Conservation (phyloP, 2,113 vertebrate species). For the Oncorhynchus nerka region DNA sequence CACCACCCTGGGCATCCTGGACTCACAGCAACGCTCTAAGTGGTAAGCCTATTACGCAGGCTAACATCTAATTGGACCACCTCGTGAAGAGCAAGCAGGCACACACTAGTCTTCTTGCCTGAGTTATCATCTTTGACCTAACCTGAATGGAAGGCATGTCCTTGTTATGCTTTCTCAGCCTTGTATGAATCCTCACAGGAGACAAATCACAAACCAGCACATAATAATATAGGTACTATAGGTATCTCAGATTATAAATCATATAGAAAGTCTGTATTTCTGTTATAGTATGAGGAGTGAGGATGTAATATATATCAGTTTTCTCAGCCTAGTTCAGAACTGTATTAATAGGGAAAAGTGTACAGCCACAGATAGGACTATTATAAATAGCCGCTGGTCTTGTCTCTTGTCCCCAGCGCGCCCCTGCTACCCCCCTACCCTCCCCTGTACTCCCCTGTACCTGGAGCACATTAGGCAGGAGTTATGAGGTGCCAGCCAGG, state of each 20-base stretch:
- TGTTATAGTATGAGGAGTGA: conserved; percentile 24
- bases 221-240: not conserved
- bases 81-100: no score
- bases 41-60: no score
- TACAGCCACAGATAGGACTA: no score
- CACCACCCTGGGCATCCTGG: no score
- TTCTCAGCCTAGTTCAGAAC: no score
- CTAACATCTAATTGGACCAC: no score
- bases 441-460: conserved; percentile 39
- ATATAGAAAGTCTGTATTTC: not conserved
- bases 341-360: no score
- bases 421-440: conserved; percentile 11
- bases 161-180: conserved; percentile 62
- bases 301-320: no score
- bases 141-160: conserved; percentile 36
- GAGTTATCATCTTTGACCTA: no score
- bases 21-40: no score
- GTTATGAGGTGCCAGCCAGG: conserved; percentile 78
- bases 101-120: no score
- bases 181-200: conserved; percentile 61
- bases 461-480: conserved; percentile 69
- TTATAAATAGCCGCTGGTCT: conserved; percentile 63
- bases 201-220: conserved; percentile 55
- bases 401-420: conserved; percentile 30
- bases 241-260: not conserved